Evolutionary conservation across 1,140 invertebrate genomes (phyloP).

Genomic region (Vanessa tameamea): DNA sequence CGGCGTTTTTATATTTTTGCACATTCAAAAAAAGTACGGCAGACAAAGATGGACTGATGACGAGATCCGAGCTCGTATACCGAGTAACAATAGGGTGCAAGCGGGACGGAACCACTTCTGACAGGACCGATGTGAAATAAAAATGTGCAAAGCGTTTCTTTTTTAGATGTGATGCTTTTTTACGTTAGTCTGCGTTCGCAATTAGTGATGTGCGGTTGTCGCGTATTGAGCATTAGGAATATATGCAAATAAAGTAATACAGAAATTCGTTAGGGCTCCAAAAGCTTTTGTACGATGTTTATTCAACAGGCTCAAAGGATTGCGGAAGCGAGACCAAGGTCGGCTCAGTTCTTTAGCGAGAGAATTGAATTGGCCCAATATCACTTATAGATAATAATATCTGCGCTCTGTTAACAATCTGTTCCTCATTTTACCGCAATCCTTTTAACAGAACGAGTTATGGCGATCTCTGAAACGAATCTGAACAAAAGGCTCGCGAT

Average conservation of each 20-base stretch:
- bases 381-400: conserved; percentile 47
- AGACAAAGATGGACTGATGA: conserved; percentile 80
- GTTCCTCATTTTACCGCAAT: conserved; percentile 56
- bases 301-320: conserved; percentile 42
- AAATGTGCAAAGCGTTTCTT: conserved; percentile 78
- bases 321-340: conserved; percentile 63
- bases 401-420: conserved; percentile 51
- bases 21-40: conserved; percentile 77
- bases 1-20: conserved; percentile 80
- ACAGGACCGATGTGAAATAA: conserved; percentile 73
- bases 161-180: conserved; percentile 79
- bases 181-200: conserved; percentile 79
- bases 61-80: conserved; percentile 54
- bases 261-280: conserved; percentile 37
- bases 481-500: conserved; percentile 55
- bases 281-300: conserved; percentile 54
- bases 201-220: conserved; percentile 78
- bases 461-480: conserved; percentile 53
- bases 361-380: conserved; percentile 42
- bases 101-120: conserved; percentile 69
- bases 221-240: conserved; percentile 66
- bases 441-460: conserved; percentile 63
- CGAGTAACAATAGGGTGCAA: conserved; percentile 68
- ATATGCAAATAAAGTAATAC: conserved; percentile 64
- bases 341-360: conserved; percentile 43